Evolutionary conservation across 2,113 vertebrate species (phyloP).

Genomic region (Microcebus murinus): DNA sequence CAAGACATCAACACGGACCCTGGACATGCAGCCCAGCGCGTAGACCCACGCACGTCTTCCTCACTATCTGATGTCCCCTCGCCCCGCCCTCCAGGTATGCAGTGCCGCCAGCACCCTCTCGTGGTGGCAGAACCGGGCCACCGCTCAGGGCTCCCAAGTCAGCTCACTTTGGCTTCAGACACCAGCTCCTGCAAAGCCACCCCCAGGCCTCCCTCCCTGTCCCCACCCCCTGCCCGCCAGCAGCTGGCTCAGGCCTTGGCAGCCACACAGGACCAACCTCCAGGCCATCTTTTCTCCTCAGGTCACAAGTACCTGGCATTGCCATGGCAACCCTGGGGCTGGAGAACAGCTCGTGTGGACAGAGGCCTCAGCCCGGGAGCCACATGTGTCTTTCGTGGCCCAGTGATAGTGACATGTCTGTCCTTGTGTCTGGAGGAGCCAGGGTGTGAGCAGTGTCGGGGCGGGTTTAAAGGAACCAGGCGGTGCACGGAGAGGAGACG

Average conservation of each 20-base stretch:
- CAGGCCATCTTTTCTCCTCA: neutral
- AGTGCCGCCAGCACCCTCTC: neutral
- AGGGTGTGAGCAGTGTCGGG: neutral
- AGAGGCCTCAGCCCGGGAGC: constrained; percentile 6
- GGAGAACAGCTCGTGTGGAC: constrained; percentile 44
- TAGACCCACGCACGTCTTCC: rapidly evolving
- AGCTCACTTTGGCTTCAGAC: neutral
- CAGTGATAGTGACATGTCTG: neutral
- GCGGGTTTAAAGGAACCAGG: neutral
- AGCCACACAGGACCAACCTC: neutral
- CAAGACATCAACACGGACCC: rapidly evolving
- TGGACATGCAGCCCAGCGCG: rapidly evolving
- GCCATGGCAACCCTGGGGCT: constrained; percentile 48
- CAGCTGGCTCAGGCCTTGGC: neutral
- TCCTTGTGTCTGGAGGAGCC: neutral
- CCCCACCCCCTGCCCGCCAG: neutral
- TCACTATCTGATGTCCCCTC: rapidly evolving
- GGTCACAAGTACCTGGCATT: constrained; percentile 48
- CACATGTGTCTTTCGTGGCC: neutral
- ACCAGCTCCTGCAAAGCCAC: neutral
- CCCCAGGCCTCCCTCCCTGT: neutral
- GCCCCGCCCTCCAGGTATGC: too few species aligned
- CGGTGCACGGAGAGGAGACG: rapidly evolving
- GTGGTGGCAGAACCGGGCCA: neutral
- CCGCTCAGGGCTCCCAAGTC: neutral